phyloP scores from a whole-genome alignment of 2,113 vertebrate genomes.

The Barbus barbus region DNA sequence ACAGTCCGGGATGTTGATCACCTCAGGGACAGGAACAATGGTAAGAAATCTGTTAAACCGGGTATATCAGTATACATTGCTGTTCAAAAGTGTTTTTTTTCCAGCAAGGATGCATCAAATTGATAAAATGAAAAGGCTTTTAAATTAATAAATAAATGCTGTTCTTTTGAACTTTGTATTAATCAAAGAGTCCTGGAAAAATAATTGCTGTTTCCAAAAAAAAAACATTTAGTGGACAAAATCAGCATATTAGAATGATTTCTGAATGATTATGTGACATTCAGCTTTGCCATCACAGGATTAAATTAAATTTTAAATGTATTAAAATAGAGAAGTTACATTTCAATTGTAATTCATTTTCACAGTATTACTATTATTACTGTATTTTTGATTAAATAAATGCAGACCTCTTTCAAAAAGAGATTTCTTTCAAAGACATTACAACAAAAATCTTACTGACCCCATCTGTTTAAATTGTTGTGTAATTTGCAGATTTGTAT shows the following conservation, averaged over 20 bases:
- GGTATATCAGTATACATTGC: too few species aligned
- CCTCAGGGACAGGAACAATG: conserved; percentile 99
- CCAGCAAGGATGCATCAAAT: neutral
- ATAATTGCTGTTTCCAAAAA: too few species aligned
- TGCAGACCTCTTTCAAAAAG: neutral
- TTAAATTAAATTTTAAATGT: neutral
- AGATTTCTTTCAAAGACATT: neutral
- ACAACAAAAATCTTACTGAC: too few species aligned
- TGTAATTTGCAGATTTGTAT: too few species aligned
- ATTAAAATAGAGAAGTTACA: too few species aligned
- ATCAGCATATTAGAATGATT: neutral
- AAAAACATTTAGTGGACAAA: neutral
- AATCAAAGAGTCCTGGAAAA: too few species aligned
- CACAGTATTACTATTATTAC: neutral
- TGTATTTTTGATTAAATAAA: neutral
- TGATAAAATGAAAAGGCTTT: neutral
- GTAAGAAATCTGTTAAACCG: conserved; percentile 64
- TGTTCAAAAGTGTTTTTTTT: too few species aligned
- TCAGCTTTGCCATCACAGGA: neutral
- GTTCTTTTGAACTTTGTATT: too few species aligned
- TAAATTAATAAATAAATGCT: too few species aligned
- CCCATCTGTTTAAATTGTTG: neutral
- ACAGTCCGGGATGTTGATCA: conserved; percentile 99
- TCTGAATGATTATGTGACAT: neutral
- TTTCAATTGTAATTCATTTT: neutral